phyloP scores from a whole-genome alignment of 2,113 vertebrate genomes.

The Corydoras maculifer region DNA sequence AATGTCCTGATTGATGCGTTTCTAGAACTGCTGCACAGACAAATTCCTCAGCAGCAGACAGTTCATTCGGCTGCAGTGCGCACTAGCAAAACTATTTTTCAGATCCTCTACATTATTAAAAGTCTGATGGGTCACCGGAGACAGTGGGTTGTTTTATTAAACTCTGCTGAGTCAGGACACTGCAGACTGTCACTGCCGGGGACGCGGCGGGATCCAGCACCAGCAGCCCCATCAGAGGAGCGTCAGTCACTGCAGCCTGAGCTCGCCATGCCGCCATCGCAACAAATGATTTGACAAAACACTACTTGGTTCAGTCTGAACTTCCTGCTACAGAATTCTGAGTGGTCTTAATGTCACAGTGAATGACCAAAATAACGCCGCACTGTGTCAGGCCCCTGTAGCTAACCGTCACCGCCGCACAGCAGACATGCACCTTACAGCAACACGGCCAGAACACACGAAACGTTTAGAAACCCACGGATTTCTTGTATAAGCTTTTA shows the following conservation, averaged over 20 bases:
- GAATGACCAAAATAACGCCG: background rate
- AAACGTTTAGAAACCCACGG: background rate
- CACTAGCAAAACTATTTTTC: background rate
- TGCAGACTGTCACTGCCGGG: background rate
- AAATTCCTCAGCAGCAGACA: background rate
- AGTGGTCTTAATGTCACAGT: background rate
- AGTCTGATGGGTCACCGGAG: too few relatives aligned
- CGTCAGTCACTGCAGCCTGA: background rate
- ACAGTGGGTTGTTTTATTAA: too few relatives aligned
- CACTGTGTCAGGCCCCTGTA: background rate
- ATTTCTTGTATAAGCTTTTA: background rate
- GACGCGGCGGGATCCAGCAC: background rate
- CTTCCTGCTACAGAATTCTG: background rate
- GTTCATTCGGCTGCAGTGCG: background rate
- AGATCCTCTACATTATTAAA: background rate
- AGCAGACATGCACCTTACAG: background rate
- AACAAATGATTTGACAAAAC: background rate
- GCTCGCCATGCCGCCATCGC: background rate
- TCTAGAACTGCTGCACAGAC: background rate
- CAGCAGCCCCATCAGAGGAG: background rate
- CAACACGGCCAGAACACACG: constrained; percentile 12
- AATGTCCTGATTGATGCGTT: background rate
- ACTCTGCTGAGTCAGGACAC: too few relatives aligned
- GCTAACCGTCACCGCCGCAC: background rate
- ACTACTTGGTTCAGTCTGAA: background rate